phyloP scores from a whole-genome alignment of 2,113 vertebrate genomes.

The Sarotherodon lohbergeri region DNA sequence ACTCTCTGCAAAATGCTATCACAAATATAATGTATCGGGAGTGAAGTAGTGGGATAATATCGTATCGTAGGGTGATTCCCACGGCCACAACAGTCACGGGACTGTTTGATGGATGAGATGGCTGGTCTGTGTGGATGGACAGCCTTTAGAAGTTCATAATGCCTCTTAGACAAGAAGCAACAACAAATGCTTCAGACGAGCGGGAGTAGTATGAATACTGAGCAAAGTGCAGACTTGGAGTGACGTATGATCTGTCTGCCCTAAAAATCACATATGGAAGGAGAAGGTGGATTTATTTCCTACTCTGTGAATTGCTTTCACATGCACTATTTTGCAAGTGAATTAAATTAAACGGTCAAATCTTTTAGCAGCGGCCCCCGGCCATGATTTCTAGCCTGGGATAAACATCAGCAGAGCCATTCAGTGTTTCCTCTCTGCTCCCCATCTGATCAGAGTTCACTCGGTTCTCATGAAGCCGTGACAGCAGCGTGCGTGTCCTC shows the following conservation, averaged over 20 bases:
- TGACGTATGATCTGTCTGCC: not conserved
- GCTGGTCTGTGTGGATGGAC: not conserved
- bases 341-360: not conserved
- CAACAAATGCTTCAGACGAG: not conserved
- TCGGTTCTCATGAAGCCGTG: slow-evolving; percentile 23
- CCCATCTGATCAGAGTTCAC: slow-evolving; percentile 11
- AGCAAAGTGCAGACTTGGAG: not conserved
- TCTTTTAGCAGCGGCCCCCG: not conserved
- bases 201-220: not conserved
- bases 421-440: not conserved
- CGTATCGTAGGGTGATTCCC: not conserved
- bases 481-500: not conserved
- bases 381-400: not conserved
- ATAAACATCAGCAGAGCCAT: not conserved
- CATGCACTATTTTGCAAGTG: not conserved
- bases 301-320: not conserved
- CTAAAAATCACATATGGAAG: not conserved
- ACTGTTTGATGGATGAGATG: slow-evolving; percentile 1
- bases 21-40: not conserved
- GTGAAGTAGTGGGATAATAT: not conserved
- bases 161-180: not conserved
- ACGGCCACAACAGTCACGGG: not conserved
- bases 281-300: slow-evolving; percentile 7
- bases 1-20: not conserved
- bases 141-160: not conserved